Evolutionary conservation across 1,140 invertebrate genomes (phyloP).

Genomic region (Pectinophora gossypiella): DNA sequence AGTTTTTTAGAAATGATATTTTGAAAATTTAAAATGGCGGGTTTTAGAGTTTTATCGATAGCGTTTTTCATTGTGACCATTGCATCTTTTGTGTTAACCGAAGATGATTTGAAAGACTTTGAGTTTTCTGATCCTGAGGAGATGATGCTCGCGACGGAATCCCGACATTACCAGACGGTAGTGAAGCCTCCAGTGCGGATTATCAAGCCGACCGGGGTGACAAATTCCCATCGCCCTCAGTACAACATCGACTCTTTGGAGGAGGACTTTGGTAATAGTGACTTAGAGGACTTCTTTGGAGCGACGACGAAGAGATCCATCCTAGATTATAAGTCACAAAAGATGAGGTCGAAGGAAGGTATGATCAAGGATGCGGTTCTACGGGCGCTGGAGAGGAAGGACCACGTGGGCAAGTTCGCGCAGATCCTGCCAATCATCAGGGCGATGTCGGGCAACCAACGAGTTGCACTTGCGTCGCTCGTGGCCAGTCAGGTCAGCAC

Average conservation of each 20-base stretch:
- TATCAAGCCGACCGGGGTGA: constrained; percentile 54
- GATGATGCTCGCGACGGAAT: constrained; percentile 62
- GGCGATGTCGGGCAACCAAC: constrained; percentile 77
- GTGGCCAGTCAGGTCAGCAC: constrained; percentile 78
- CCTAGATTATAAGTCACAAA: constrained; percentile 62
- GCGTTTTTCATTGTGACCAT: constrained; percentile 9
- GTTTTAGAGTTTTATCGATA: background rate
- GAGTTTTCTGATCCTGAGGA: constrained; percentile 44
- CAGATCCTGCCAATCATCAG: constrained; percentile 80
- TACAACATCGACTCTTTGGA: constrained; percentile 62
- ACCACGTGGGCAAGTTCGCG: constrained; percentile 72
- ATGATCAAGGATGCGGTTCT: constrained; percentile 69
- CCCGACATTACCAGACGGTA: constrained; percentile 49
- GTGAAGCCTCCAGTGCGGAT: constrained; percentile 52
- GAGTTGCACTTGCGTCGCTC: constrained; percentile 77
- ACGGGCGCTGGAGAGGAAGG: constrained; percentile 66
- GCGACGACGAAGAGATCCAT: constrained; percentile 24
- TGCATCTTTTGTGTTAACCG: constrained; percentile 6
- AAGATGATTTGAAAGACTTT: constrained; percentile 46
- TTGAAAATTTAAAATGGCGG: constrained; percentile 30
- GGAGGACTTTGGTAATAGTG: no score
- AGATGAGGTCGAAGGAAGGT: constrained; percentile 63
- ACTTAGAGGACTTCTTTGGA: constrained; percentile 29
- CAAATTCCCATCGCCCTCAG: constrained; percentile 68
- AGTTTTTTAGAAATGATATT: constrained; percentile 9